phyloP scores from a whole-genome alignment of 1,140 invertebrate species.

The Drosophila parabipectinata region DNA sequence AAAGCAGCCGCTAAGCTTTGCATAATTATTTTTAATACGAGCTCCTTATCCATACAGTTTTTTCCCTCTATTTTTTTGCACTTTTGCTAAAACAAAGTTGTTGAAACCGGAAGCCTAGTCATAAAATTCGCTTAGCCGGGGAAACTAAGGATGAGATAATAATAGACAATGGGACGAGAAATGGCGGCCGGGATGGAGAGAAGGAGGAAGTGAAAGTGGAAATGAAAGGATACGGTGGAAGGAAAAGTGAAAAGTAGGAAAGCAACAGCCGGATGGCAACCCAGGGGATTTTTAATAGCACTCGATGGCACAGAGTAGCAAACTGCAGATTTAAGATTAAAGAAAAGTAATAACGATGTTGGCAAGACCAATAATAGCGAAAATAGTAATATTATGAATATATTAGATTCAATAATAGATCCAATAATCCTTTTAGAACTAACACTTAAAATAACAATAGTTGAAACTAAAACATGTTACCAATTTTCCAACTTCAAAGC shows the following conservation, averaged over 20 bases:
- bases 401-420: too few species aligned
- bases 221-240: background rate
- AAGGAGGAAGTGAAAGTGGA: background rate
- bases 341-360: background rate
- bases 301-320: constrained; percentile 1
- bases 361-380: too few species aligned
- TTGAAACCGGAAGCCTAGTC: constrained; percentile 28
- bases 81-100: constrained; percentile 11
- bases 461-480: too few species aligned
- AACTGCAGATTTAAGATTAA: background rate
- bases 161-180: constrained; percentile 22
- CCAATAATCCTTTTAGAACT: background rate
- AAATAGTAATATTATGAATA: too few species aligned
- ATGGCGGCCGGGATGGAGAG: background rate
- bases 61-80: background rate
- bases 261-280: too few species aligned
- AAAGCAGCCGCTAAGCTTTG: constrained; percentile 20
- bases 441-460: too few species aligned
- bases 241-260: background rate
- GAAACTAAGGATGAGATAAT: constrained; percentile 7
- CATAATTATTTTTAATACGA: constrained; percentile 22
- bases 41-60: constrained; percentile 2
- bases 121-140: constrained; percentile 32
- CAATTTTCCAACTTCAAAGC: too few species aligned
- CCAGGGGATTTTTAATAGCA: constrained; percentile 5